phyloP scores from a whole-genome alignment of 2,888 invertebrate species.

The Lagria hirta region DNA sequence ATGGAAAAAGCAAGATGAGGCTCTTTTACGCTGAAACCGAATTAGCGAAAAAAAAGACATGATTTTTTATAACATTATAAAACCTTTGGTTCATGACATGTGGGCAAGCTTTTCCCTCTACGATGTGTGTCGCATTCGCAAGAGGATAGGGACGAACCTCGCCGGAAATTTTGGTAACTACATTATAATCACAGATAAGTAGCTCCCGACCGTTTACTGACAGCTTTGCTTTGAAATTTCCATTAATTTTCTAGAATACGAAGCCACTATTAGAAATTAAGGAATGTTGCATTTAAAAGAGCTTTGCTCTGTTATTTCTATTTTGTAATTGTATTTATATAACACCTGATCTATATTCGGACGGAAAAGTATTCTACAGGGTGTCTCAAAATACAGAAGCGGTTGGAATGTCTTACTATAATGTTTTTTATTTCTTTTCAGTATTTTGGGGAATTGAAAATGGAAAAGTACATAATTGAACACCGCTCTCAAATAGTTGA shows the following conservation, averaged over 20 bases:
- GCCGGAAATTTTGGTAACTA: conserved; percentile 26
- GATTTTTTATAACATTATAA: conserved; percentile 11
- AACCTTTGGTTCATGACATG: conserved; percentile 44
- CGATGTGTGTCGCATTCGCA: conserved; percentile 44
- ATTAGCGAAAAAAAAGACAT: neutral
- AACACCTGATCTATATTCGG: too few species aligned
- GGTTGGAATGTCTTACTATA: too few species aligned
- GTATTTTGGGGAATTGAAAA: too few species aligned
- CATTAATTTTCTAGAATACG: conserved; percentile 40
- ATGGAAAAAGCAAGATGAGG: conserved; percentile 45
- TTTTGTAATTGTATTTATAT: too few species aligned
- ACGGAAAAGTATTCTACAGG: too few species aligned
- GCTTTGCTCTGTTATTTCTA: too few species aligned
- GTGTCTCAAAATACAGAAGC: conserved; percentile 24
- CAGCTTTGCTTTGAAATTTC: conserved; percentile 36
- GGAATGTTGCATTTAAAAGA: too few species aligned
- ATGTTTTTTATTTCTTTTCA: too few species aligned
- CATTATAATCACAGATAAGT: conserved; percentile 33
- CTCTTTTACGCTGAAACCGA: conserved; percentile 35
- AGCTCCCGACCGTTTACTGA: conserved; percentile 38
- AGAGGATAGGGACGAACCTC: conserved; percentile 32
- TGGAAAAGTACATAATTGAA: too few species aligned
- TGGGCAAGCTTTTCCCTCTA: conserved; percentile 47
- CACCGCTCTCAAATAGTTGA: too few species aligned
- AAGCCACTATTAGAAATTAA: too few species aligned